These are phyloP conservation scores for Willisornis vidua DNA, from an alignment of 2,113 vertebrate species.

Conservation along the genomic window DNA sequence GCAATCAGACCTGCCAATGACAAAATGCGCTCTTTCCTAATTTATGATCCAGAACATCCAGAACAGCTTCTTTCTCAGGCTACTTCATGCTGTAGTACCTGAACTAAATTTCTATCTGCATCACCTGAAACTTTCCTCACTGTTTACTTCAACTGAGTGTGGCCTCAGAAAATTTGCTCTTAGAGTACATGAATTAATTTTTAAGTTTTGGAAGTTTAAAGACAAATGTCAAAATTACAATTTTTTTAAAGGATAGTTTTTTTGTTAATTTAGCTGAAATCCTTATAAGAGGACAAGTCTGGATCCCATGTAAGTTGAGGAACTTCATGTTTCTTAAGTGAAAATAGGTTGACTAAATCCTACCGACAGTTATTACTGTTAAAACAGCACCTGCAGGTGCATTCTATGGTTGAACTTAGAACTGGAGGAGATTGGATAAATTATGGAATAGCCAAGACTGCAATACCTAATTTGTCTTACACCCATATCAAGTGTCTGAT, in stretches of 20 bases:
- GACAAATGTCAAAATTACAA: neutral
- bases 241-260: neutral
- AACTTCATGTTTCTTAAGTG: neutral
- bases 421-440: neutral
- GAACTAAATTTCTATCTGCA: neutral
- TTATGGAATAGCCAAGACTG: neutral
- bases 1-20: neutral
- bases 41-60: neutral
- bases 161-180: neutral
- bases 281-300: neutral
- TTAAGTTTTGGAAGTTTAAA: neutral
- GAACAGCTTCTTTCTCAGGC: neutral
- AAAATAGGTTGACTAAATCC: neutral
- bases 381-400: neutral
- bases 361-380: neutral
- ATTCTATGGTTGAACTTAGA: neutral
- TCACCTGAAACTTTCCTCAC: neutral
- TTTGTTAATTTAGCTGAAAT: neutral
- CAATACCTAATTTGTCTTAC: neutral
- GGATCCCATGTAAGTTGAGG: neutral
- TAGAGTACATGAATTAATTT: neutral
- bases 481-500: neutral
- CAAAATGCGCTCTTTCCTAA: neutral
- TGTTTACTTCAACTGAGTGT: neutral
- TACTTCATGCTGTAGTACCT: accelerated